These are phyloP conservation scores for Symphodus melops DNA, from an alignment of 2,113 vertebrate genomes.

Conservation along the genomic window DNA sequence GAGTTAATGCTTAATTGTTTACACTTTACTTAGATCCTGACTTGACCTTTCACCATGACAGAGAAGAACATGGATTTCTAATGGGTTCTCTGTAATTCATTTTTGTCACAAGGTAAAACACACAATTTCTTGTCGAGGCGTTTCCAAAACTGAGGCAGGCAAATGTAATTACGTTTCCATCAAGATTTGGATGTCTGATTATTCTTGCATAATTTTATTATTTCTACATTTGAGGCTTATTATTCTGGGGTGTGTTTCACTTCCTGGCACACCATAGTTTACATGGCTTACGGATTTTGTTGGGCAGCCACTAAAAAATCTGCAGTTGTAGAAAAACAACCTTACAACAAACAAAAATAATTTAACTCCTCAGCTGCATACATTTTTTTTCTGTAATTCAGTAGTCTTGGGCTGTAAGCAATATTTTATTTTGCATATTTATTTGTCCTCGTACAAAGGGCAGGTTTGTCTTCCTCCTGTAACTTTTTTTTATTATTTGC, in stretches of 20 bases:
- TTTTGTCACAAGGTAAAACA: slow-evolving; percentile 1
- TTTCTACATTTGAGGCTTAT: slow-evolving; percentile 37
- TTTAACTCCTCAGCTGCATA: too few relatives aligned
- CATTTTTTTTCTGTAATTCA: background rate
- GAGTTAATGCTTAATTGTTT: background rate
- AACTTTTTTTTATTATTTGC: too few relatives aligned
- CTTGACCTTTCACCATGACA: background rate
- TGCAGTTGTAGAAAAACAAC: background rate
- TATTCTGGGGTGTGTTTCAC: slow-evolving; percentile 39
- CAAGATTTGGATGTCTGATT: slow-evolving; percentile 56
- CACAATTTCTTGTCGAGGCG: slow-evolving; percentile 11
- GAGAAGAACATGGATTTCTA: background rate
- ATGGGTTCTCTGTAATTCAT: background rate
- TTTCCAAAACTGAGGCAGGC: slow-evolving; percentile 39
- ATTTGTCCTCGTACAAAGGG: too few relatives aligned
- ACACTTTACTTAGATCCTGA: background rate
- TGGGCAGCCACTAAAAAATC: background rate
- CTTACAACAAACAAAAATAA: too few relatives aligned
- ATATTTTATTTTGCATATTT: too few relatives aligned
- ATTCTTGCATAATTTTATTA: slow-evolving; percentile 59
- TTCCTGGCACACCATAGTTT: slow-evolving; percentile 39
- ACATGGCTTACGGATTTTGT: background rate
- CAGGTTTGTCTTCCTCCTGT: too few relatives aligned
- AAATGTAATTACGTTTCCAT: slow-evolving; percentile 54
- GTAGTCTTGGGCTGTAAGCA: too few relatives aligned